phyloP scores from a whole-genome alignment of 53 echinoderm and acorn worm species.

The Hippasteria phrygiana region DNA sequence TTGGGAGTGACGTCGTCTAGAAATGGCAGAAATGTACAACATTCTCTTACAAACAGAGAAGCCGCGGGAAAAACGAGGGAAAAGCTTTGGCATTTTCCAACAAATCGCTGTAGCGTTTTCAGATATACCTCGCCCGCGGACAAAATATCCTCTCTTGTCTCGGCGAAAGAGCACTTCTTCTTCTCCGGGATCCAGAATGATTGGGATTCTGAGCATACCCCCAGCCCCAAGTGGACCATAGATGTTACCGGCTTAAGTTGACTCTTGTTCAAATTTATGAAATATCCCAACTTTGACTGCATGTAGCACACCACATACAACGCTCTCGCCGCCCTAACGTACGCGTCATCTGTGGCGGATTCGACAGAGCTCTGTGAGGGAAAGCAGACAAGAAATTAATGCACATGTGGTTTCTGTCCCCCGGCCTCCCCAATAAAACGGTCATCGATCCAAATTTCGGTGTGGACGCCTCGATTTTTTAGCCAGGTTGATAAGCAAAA shows the following conservation, averaged over 20 bases:
- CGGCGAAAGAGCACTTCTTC: background rate
- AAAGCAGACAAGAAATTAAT: too few species aligned
- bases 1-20: slow-evolving; percentile 6
- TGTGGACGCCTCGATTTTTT: background rate
- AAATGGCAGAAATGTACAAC: background rate
- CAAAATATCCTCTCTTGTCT: slow-evolving; percentile 38
- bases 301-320: slow-evolving; percentile 28
- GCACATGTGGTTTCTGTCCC: background rate
- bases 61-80: slow-evolving; percentile 7
- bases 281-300: slow-evolving; percentile 40
- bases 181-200: slow-evolving; percentile 40
- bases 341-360: too few species aligned
- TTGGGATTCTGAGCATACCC: slow-evolving; percentile 11
- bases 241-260: slow-evolving; percentile 16
- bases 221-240: slow-evolving; percentile 25
- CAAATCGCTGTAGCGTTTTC: slow-evolving; percentile 24
- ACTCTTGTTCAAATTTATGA: slow-evolving; percentile 33
- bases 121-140: background rate
- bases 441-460: too few species aligned
- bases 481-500: slow-evolving; percentile 27
- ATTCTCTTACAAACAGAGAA: slow-evolving; percentile 34
- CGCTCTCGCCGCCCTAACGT: slow-evolving; percentile 3
- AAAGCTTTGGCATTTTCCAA: slow-evolving; percentile 42
- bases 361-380: too few species aligned
- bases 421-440: slow-evolving; percentile 11